Conservation (phyloP, 2,113 vertebrate genomes). For the Pterophyllum scalare region DNA sequence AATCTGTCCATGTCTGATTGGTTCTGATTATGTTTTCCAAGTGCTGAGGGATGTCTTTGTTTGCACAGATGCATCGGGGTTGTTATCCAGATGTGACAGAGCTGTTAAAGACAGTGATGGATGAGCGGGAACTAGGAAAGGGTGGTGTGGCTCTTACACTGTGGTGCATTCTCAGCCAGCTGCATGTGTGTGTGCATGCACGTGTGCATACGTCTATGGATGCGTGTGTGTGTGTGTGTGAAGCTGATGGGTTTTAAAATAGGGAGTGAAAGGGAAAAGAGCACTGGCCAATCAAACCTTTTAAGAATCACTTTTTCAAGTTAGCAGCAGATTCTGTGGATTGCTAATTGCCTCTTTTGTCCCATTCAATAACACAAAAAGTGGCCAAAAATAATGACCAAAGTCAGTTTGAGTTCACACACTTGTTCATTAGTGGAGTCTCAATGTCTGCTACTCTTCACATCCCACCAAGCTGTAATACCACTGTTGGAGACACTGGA, state of each 20-base stretch:
- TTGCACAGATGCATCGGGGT: conserved; percentile 70
- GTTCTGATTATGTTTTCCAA: conserved; percentile 56
- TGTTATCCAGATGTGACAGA: conserved; percentile 71
- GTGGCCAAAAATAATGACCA: conserved; percentile 64
- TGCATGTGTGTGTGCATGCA: not conserved
- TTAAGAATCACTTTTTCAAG: conserved; percentile 48
- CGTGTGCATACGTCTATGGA: not conserved
- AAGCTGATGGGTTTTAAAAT: conserved; percentile 38
- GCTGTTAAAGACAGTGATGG: conserved; percentile 68
- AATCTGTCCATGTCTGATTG: conserved; percentile 33
- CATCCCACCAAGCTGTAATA: conserved; percentile 63
- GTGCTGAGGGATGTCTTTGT: conserved; percentile 45
- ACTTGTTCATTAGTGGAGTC: conserved; percentile 75
- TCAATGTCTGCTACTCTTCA: conserved; percentile 68
- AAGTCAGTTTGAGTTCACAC: conserved; percentile 60
- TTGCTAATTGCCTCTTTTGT: conserved; percentile 62
- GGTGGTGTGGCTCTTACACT: conserved; percentile 24
- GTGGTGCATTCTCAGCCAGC: conserved; percentile 7
- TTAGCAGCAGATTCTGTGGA: conserved; percentile 43
- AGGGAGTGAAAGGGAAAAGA: conserved; percentile 48
- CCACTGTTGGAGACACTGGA: conserved; percentile 63
- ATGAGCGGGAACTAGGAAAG: conserved; percentile 64
- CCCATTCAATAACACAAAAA: conserved; percentile 51
- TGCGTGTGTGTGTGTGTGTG: conserved; percentile 16
- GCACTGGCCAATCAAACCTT: conserved; percentile 50